Conservation (phyloP, 2,113 vertebrate genomes). For the Corythaixoides concolor region DNA sequence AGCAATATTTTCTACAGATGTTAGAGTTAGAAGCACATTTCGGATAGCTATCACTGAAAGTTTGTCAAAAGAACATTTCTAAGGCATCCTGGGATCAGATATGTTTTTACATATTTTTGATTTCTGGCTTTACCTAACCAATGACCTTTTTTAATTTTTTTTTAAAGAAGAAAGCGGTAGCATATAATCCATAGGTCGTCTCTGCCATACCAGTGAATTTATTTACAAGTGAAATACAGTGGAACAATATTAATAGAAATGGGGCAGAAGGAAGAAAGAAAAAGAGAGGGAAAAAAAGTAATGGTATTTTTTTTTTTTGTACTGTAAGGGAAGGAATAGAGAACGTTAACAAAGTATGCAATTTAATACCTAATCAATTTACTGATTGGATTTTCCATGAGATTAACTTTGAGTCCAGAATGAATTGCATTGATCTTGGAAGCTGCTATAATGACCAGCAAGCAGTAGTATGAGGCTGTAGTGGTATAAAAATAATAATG, state of each 20-base stretch:
- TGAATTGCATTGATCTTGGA: slow-evolving; percentile 45
- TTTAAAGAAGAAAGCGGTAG: neutral
- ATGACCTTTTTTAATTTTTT: neutral
- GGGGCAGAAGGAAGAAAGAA: neutral
- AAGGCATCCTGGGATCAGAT: neutral
- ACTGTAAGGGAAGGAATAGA: slow-evolving; percentile 33
- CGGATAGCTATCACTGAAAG: neutral
- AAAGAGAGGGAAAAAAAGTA: neutral
- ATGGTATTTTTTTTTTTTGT: neutral
- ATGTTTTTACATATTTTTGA: neutral
- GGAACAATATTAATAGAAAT: neutral
- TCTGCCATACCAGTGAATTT: neutral
- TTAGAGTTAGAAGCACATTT: neutral
- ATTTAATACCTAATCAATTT: slow-evolving; percentile 72
- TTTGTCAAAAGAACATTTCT: neutral
- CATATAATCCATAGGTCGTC: neutral
- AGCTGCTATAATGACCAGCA: slow-evolving; percentile 36
- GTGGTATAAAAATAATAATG: slow-evolving; percentile 30
- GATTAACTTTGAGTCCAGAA: slow-evolving; percentile 54
- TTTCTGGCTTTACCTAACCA: neutral
- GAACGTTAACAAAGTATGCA: slow-evolving; percentile 42
- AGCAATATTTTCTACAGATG: neutral
- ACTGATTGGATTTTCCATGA: slow-evolving; percentile 68
- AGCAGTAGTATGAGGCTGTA: neutral
- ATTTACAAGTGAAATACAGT: no score